phyloP scores from a whole-genome alignment of 2,888 invertebrate species.

The Arrhopalites spinosus region DNA sequence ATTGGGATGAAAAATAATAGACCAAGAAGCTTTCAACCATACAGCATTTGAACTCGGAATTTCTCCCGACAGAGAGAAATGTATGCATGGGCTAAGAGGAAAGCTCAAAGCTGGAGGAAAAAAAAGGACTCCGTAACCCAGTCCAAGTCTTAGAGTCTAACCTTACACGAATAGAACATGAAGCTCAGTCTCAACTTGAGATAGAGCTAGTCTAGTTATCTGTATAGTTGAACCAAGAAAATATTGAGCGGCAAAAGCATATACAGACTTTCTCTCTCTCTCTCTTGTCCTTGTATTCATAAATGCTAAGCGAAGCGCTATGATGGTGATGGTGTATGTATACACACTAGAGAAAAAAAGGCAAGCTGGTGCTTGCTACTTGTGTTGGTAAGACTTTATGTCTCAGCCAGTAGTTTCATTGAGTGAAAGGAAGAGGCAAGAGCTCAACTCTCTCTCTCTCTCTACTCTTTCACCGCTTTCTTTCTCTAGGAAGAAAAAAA shows the following conservation, averaged over 20 bases:
- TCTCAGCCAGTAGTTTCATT: conserved; percentile 11
- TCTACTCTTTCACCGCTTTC: not conserved
- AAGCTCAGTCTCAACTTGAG: not conserved
- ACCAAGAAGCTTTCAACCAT: conserved; percentile 22
- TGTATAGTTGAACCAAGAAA: not conserved
- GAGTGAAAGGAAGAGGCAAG: conserved; percentile 17
- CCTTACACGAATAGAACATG: not conserved
- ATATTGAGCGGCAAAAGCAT: conserved; percentile 8
- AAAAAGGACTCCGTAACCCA: not conserved
- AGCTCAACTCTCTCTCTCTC: conserved; percentile 7
- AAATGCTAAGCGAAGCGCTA: not conserved
- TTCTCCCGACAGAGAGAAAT: conserved; percentile 13
- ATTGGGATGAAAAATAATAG: conserved; percentile 27
- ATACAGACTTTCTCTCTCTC: not conserved
- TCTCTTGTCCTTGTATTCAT: too few relatives aligned
- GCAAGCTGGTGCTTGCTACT: not conserved
- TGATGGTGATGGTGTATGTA: not conserved
- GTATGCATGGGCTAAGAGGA: conserved; percentile 3
- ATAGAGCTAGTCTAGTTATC: not conserved
- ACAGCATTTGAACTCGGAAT: conserved; percentile 17
- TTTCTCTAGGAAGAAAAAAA: not conserved
- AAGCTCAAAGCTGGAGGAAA: not conserved
- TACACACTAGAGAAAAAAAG: too few relatives aligned
- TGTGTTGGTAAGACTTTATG: not conserved
- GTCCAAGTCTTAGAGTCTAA: not conserved